Percentiles rank a stretch among this genome's conserved stretches.
Conservation (phyloP, 1,140 invertebrate species). For the Paraescarpia echinospica region DNA sequence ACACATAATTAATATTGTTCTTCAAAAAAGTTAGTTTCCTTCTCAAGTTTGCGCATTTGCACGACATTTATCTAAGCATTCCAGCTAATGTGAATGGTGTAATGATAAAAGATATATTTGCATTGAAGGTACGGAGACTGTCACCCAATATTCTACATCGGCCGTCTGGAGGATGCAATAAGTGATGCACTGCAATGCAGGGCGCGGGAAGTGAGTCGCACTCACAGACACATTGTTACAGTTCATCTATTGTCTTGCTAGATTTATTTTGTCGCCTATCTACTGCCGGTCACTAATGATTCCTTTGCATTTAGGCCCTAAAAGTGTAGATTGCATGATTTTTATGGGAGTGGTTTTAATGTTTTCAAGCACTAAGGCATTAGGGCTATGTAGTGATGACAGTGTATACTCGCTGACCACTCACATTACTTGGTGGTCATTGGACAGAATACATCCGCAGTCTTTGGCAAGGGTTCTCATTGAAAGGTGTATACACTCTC, state of each 20-base stretch:
- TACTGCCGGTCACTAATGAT: not conserved
- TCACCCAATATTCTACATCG: slow-evolving; percentile 87
- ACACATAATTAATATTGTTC: not conserved
- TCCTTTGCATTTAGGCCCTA: not conserved
- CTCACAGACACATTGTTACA: slow-evolving; percentile 12
- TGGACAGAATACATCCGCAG: no score
- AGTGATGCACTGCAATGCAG: slow-evolving; percentile 77
- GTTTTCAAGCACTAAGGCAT: not conserved
- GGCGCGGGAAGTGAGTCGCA: slow-evolving; percentile 77
- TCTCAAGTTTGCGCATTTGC: not conserved
- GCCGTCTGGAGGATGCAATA: slow-evolving; percentile 84
- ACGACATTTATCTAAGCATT: slow-evolving; percentile 9
- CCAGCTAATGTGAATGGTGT: slow-evolving; percentile 1
- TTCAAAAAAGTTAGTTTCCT: not conserved
- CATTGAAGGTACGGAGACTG: slow-evolving; percentile 72
- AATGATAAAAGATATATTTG: not conserved
- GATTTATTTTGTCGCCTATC: not conserved
- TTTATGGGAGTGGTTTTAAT: not conserved
- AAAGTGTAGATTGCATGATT: not conserved
- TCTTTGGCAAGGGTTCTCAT: not conserved
- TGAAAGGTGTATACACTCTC: not conserved
- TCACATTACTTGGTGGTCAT: no score
- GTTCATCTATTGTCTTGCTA: not conserved
- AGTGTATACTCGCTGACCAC: no score
- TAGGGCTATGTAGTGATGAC: no score